Base-by-base conservation (phyloP, 2,797 vertebrate species). In the Rhyacichthys aspro region DNA sequence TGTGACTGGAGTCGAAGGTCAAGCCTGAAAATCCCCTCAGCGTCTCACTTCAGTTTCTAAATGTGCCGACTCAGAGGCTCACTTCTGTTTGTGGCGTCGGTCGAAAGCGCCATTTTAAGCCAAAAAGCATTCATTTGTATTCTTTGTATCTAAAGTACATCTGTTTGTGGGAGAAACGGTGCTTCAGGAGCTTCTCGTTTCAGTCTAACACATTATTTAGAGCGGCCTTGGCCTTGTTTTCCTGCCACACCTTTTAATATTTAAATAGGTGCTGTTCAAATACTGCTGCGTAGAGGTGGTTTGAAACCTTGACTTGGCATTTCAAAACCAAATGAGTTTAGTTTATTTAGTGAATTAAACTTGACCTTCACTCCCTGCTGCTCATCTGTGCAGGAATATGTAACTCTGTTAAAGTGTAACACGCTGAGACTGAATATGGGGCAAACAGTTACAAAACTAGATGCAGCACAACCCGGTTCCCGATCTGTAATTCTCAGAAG, bases 1-100 rank as follows among this genome's bases (percentile, higher is more conserved):
- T 34, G 46, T 17, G 12, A 47, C 9, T 32, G 9, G 44, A 41
- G 52, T 59, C 42, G 15, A 34, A 45, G 33, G 55, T 56, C 36
- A 70, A 70, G 63, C 59, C 45, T 48, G 17, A 72, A 71, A 78
- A 78, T 72, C 74, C 52, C 52, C 64, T 34, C 54, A 44, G 47
- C 37, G 23, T 28, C 23, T 28, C 23, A 28, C 7, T 28, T 28
- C 23, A 28, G 23, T 28, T 6, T 28, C 23, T 28, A 5, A 28
- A 28, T 5, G 23, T 28, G 23, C 23, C 7, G 23, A 28, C 23
- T 28, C 2, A 28, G 23, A 28, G 23, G 23, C 23, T 28, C 7
- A 28, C 23, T 28, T 28, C 3, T 28, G 23, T 28, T 28, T 28
- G 23, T 28, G 23, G 23, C 23, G 7, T 28, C 23, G 4, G 23